These are phyloP conservation scores for Diaprepes abbreviatus DNA, from an alignment of 2,888 invertebrate species.

Conservation along the genomic window DNA sequence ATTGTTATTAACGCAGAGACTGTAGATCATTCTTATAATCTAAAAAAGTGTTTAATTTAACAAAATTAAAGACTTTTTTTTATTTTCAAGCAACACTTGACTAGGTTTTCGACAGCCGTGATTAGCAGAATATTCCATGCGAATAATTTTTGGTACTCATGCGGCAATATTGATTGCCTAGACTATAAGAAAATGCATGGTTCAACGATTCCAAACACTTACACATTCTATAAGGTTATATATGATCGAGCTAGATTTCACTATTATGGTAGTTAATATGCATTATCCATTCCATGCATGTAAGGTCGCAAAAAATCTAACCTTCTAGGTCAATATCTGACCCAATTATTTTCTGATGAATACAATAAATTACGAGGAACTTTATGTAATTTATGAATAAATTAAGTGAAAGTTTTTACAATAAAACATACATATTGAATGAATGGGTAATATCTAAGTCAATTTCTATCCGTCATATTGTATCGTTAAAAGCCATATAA, in stretches of 20 bases:
- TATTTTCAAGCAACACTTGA: no score
- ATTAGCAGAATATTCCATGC: no score
- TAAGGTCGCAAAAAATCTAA: not conserved
- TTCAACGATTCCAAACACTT: no score
- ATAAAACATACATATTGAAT: not conserved
- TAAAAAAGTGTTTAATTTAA: no score
- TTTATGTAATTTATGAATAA: not conserved
- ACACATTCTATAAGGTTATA: not conserved
- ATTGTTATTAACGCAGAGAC: no score
- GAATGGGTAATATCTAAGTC: not conserved
- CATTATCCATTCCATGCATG: not conserved
- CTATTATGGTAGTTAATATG: not conserved
- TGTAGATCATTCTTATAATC: no score
- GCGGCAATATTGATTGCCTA: no score
- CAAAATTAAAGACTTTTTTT: no score
- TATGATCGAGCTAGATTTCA: constrained; percentile 8
- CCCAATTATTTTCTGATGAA: not conserved
- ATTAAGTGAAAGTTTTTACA: not conserved
- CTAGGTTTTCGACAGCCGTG: no score
- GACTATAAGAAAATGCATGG: no score
- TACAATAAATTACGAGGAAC: not conserved
- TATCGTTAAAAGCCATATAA: no score
- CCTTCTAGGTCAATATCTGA: not conserved
- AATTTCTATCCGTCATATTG: not conserved
- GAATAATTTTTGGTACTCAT: no score